Evolutionary conservation across 2,888 invertebrate species (phyloP), one percentile per base, ranked within the genome.

Genomic region (Sphinx pinastri): DNA sequence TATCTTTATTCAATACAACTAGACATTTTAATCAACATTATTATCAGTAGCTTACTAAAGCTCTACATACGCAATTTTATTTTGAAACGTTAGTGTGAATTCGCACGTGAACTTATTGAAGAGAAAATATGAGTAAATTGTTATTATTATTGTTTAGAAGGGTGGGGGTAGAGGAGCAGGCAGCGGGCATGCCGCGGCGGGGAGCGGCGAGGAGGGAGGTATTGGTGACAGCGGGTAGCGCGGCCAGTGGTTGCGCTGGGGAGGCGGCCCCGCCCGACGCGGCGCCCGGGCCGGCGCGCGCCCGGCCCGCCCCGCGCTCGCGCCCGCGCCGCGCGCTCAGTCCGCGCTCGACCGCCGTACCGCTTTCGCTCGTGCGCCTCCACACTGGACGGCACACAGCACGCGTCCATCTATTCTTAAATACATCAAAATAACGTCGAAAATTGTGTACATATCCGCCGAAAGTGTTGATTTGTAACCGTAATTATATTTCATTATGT

Each of bases 331-430:
- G 84, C 86, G 84, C 87, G 86, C 82, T 91, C 91, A 91, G 92
- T 91, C 86, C 91, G 90, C 88, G 91, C 85, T 84, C 87, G 85
- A 84, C 88, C 88, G 88, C 86, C 88, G 88, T 79, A 84, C 84
- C 81, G 88, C 76, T 81, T 74, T 79, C 80, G 80, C 78, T 79
- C 77, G 77, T 75, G 79, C 83, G 77, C 72, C 70, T 73, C 75
- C 69, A 81, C 80, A 74, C 71, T 79, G 76, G 67, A 73, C 74
- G 68, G 71, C 71, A 78, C 71, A 69, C 72, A 71, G 79, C 78
- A 82, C 84, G 82, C 79, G 84, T 72, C 75, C 73, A 76, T 76
- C 76, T 76, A 63, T 69, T 63, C 11, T 16, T 45, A n/a, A 51
- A 38, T 52, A 51, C 52, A 69, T 60, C 54, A 54, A 54, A 54